phyloP scores from a whole-genome alignment of 2,888 invertebrate species.

The Pterobdella sp. region DNA sequence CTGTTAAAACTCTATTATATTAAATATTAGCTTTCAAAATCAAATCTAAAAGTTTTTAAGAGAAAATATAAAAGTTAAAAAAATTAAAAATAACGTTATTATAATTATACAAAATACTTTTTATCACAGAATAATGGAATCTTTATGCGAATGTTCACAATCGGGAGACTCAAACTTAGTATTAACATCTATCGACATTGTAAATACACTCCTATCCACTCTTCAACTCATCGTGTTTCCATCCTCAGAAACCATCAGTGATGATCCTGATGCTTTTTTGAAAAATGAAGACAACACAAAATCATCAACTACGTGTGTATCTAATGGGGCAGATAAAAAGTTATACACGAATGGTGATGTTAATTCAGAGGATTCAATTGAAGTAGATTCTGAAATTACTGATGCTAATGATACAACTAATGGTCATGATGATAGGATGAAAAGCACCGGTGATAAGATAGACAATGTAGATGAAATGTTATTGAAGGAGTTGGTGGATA shows the following conservation, averaged over 20 bases:
- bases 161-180: neutral
- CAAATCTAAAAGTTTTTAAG: too few relatives aligned
- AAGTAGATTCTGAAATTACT: neutral
- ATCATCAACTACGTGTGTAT: neutral
- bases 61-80: too few relatives aligned
- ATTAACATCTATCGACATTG: neutral
- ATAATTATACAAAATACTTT: too few relatives aligned
- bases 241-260: too few relatives aligned
- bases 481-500: conserved; percentile 26
- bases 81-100: too few relatives aligned
- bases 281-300: neutral
- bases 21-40: too few relatives aligned
- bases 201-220: neutral
- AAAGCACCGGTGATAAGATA: neutral
- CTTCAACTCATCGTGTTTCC: conserved; percentile 5
- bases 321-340: neutral
- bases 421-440: conserved; percentile 5
- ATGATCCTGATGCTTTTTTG: neutral
- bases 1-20: too few relatives aligned
- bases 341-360: neutral
- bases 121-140: neutral
- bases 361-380: neutral
- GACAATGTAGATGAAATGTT: conserved; percentile 17
- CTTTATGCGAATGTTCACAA: conserved; percentile 3
- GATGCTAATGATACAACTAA: neutral